Percentiles rank a stretch among this genome's conserved stretches.
Conservation (phyloP, 2,888 invertebrate species). For the Celastrina argiolus region DNA sequence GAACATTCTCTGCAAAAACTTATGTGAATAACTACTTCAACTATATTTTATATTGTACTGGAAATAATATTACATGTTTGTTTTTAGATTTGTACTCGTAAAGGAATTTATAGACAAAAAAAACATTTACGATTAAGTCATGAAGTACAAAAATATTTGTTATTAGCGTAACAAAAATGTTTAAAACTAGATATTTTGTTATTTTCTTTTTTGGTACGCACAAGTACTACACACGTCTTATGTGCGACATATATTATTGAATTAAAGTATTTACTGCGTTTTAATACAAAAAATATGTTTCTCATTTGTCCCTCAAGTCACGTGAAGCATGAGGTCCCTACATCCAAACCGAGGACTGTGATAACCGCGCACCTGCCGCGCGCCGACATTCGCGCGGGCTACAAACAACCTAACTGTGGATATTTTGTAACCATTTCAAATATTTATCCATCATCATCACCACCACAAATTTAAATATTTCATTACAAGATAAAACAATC, state of each 20-base stretch:
- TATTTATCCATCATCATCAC: constrained; percentile 6
- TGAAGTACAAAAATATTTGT: neutral
- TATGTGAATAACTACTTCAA: neutral
- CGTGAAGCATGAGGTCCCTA: neutral
- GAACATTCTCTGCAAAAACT: neutral
- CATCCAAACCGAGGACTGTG: constrained; percentile 19
- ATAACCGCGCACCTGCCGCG: constrained; percentile 23
- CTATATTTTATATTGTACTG: neutral
- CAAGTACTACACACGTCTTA: too few species aligned
- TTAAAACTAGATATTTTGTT: too few species aligned
- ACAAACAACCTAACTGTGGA: constrained; percentile 16
- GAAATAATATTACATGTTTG: neutral
- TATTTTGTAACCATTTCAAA: constrained; percentile 15
- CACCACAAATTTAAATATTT: too few species aligned
- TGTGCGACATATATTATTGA: too few species aligned
- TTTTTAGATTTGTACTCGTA: neutral
- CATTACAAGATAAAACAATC: too few species aligned
- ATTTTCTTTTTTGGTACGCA: neutral
- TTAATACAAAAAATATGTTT: neutral
- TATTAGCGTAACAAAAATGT: too few species aligned
- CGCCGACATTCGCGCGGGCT: constrained; percentile 10
- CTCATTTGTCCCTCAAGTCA: neutral
- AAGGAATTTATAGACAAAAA: neutral
- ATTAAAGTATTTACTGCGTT: neutral
- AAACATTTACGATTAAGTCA: neutral